A percentile compares a stretch with the other conserved stretches of the same genome.
Evolutionary conservation across 2,113 vertebrate genomes (phyloP).

Genomic region (Neodontobutis hainanensis): DNA sequence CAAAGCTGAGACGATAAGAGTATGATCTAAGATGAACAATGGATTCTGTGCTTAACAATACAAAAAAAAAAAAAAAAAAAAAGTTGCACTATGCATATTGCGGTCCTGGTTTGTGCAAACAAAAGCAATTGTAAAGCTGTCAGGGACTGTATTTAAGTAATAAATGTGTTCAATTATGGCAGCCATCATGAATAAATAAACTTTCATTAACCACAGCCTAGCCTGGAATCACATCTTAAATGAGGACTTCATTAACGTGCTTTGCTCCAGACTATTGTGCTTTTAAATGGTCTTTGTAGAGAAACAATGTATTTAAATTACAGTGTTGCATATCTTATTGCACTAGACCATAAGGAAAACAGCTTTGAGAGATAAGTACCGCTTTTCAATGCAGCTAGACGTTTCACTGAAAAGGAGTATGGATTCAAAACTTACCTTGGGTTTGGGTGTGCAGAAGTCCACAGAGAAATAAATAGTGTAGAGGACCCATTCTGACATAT

Average conservation of each 20-base stretch:
- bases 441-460: conserved; percentile 73
- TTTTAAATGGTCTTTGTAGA: conserved; percentile 1
- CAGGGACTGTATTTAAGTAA: conserved; percentile 22
- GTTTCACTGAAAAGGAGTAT: background rate
- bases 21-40: conserved; percentile 2
- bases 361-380: conserved; percentile 20
- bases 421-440: conserved; percentile 65
- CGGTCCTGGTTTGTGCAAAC: background rate
- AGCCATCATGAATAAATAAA: conserved; percentile 55
- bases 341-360: conserved; percentile 12
- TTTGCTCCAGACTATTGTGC: background rate
- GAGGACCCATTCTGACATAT: conserved; percentile 80
- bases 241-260: conserved; percentile 18
- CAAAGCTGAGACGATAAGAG: background rate
- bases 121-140: conserved; percentile 8
- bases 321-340: conserved; percentile 23
- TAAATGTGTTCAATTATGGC: conserved; percentile 40
- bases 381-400: background rate
- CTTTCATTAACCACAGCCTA: conserved; percentile 26
- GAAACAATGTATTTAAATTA: conserved; percentile 3
- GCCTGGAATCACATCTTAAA: conserved; percentile 14
- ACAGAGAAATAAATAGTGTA: conserved; percentile 77
- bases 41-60: background rate
- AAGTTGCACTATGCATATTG: background rate
- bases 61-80: background rate